These are phyloP conservation scores for Belgica antarctica DNA, from an alignment of 2,888 invertebrate genomes.

Conservation along the genomic window DNA sequence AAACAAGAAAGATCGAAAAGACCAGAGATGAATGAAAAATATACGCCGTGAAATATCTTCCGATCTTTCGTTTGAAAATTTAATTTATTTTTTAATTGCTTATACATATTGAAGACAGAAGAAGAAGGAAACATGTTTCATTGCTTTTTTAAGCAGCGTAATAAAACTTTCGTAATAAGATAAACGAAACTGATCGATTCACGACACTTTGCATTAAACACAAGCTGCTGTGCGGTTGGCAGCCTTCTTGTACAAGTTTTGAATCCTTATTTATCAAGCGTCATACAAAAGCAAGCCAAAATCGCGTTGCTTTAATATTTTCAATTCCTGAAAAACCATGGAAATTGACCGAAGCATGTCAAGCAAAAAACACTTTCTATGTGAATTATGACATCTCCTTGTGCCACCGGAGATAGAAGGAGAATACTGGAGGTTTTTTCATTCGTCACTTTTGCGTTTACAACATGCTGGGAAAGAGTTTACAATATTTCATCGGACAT, in stretches of 20 bases:
- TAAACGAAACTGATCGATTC: background rate
- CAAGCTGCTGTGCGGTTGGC: too few relatives aligned
- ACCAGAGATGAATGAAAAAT: constrained; percentile 15
- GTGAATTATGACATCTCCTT: constrained; percentile 33
- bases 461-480: constrained; percentile 23
- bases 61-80: constrained; percentile 16
- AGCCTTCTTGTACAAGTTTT: too few relatives aligned
- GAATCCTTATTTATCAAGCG: too few relatives aligned
- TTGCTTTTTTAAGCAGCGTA: constrained; percentile 5
- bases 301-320: too few relatives aligned
- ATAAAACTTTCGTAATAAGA: background rate
- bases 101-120: constrained; percentile 14
- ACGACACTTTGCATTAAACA: background rate
- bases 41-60: too few relatives aligned
- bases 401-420: background rate
- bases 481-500: constrained; percentile 40
- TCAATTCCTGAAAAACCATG: too few relatives aligned
- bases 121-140: constrained; percentile 1
- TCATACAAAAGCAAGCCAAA: too few relatives aligned
- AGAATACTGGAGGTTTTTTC: constrained; percentile 22
- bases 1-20: background rate
- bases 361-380: constrained; percentile 18
- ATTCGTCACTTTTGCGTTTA: constrained; percentile 20
- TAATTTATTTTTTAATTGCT: constrained; percentile 35
- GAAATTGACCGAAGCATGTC: background rate